Percentiles rank a stretch among this genome's conserved stretches.
Conservation (phyloP, 1,140 invertebrate species). For the Ganaspis sp. region DNA sequence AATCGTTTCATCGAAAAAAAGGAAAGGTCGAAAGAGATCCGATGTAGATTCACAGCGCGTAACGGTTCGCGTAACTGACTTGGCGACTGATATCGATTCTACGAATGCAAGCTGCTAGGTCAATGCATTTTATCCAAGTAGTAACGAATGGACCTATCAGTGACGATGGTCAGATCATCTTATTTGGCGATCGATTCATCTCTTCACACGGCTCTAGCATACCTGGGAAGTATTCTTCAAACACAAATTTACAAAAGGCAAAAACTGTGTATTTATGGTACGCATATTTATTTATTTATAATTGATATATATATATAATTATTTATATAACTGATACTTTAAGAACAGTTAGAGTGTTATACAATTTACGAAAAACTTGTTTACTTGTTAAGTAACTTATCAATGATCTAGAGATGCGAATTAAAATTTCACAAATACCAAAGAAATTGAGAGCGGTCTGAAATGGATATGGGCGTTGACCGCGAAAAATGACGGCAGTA, state of each 20-base stretch:
- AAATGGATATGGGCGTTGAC: background rate
- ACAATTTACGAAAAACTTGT: too few species aligned
- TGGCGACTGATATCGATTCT: conserved; percentile 22
- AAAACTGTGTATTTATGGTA: too few species aligned
- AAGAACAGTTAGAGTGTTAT: too few species aligned
- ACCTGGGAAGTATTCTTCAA: background rate
- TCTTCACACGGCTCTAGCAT: conserved; percentile 4
- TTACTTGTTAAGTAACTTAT: too few species aligned
- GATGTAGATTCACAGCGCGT: conserved; percentile 22
- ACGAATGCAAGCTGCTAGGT: conserved; percentile 14
- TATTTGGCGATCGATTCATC: background rate
- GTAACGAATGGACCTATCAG: conserved; percentile 9
- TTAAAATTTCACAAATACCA: too few species aligned
- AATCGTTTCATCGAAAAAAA: conserved; percentile 7
- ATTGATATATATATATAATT: too few species aligned
- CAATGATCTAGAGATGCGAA: too few species aligned
- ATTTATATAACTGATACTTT: too few species aligned
- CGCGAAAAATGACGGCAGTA: background rate
- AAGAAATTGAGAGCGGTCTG: too few species aligned
- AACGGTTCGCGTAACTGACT: conserved; percentile 17
- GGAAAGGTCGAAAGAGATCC: conserved; percentile 8
- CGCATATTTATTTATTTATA: too few species aligned
- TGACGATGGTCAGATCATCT: conserved; percentile 4
- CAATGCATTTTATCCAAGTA: background rate
- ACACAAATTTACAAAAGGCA: too few species aligned